Base-by-base conservation (phyloP, 2,797 vertebrate species). In the Eptatretus atami region DNA sequence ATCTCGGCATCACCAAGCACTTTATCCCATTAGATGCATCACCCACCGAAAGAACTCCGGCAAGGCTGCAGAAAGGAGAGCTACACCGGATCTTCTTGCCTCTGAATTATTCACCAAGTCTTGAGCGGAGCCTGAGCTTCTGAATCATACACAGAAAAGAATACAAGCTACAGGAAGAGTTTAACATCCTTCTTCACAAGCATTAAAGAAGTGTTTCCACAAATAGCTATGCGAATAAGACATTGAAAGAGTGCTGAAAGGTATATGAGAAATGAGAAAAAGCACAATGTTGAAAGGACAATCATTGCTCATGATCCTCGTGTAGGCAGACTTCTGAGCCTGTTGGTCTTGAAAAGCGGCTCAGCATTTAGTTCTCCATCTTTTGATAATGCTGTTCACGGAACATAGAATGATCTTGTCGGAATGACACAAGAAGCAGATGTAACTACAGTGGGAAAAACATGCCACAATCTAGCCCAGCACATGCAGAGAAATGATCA, bases 251-350 rank as follows among this genome's bases (percentile, higher is more conserved):
- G 92, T 3, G 90, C 92, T 0, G 92, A 99, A 71, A 99, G 69
- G 92, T 92, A 63, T 99, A 99, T 1, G 92, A 99, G 70, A 88
- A 99, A 99, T 99, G 92, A 81, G 80, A n/a, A 66, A 98, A 96
- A 73, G 88, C 90, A 6, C 85, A 74, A 76, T 96, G 70, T 80
- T 94, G 73, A 88, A 98, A 72, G 82, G 78, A 69, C 76, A 80
- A 69, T 77, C 79, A 65, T 77, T 65, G 80, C 82, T 66, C 82
- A 77, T 65, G 71, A 72, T n/a, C 77, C 77, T 65, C 75, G 68
- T 15, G 65, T 70, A 1, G 71, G 66, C 68, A 74, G 53, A 76
- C 72, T 0, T 70, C 44, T 11, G 78, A 66, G 74, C 79, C 64
- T 79, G 31, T 44, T 44, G 31, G 6, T 2, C 31, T 44, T 44